Evolutionary conservation across 53 echinoderm and acorn worm genomes (phyloP), one percentile per base, ranked within the genome.

Genomic region (Holothuria leucospilota): DNA sequence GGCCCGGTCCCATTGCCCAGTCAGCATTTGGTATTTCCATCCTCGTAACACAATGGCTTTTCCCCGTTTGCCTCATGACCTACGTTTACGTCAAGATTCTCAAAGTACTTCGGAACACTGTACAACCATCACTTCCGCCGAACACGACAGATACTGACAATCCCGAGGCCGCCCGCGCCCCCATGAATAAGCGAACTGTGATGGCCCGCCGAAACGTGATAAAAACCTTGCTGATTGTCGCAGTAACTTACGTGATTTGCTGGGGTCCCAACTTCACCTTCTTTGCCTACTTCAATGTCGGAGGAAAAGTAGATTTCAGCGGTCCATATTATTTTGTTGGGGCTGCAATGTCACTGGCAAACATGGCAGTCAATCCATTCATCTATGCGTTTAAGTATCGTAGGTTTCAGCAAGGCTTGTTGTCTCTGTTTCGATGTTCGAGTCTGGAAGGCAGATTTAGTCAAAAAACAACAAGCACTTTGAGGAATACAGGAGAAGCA

Each of bases 51-150:
- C 86, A 89, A 56, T 71, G 90, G 86, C 27, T 90, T 25, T 28
- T 90, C 20, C 92, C 91, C 14, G 69, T 95, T n/a, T 12, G 46
- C 8, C 18, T 90, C 62, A 95, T 95, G 92, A 62, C 73, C 9
- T 85, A 85, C 21, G 60, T 86, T 46, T 92, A 92, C 75, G 74
- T 82, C n/a, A 71, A 65, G 39, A 95, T 95, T 56, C 75, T 82
- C 67, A 79, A 61, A 78, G 81, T 62, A 6, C 92, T 94, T 25
- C 78, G 84, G 3, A 61, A 58, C 10, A 87, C 71, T 26, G 69
- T 87, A 29, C 29, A 28, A 14, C 66, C 86, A 18, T 7, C 25
- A 38, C 39, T 18, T 27, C 20, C 21, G 30, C 67, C 28, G 18
- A 85, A 24, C 16, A 72, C 71, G 39, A n/a, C 41, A 9, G 56